Evolutionary conservation across 2,888 invertebrate genomes (phyloP), one percentile per base, ranked within the genome.

Genomic region (Agrotis puta): DNA sequence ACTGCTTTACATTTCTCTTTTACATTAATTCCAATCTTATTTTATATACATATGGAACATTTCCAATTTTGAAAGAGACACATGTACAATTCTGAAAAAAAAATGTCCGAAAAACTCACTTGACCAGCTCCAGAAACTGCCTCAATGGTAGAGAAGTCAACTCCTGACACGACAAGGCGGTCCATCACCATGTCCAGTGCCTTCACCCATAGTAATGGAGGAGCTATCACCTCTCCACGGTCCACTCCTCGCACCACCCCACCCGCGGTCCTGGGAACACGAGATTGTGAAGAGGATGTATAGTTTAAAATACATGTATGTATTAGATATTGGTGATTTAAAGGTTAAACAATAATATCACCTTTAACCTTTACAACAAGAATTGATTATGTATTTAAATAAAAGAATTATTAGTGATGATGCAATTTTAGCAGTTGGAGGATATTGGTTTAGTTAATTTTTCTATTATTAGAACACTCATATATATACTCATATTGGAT

Each of bases 161-260:
- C 98, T 13, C 98, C 98, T 64, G 97, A 97, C 3, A 98, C 97
- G 47, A 98, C 97, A 47, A 99, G 96, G 75, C 98, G 97, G 91
- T 98, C 98, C 94, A 99, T 96, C 3, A 99, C 97, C 96, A 99
- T 97, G 90, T 99, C 99, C 57, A 99, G 91, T 0, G 99, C 99
- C 94, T 99, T 99, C 11, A 99, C 98, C 99, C 99, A 99, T 97
- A 99, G 98, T 39, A 98, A 95, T 0, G 98, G 98, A 1, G 99
- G 99, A 1, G 98, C 98, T 57, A 97, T 98, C 81, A 98, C 98
- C 91, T 97, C 97, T 4, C 92, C 94, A 5, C 87, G 76, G 71
- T 94, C 94, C 24, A 92, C 88, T 1, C 96, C 96, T 0, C 94
- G 91, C 78, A 97, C 94, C 76, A 96, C 96, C 0, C 97, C 97